Percentiles rank a stretch among this genome's conserved stretches.
phyloP scores from a whole-genome alignment of 2,888 invertebrate species.

The Crossocerus cetratus region DNA sequence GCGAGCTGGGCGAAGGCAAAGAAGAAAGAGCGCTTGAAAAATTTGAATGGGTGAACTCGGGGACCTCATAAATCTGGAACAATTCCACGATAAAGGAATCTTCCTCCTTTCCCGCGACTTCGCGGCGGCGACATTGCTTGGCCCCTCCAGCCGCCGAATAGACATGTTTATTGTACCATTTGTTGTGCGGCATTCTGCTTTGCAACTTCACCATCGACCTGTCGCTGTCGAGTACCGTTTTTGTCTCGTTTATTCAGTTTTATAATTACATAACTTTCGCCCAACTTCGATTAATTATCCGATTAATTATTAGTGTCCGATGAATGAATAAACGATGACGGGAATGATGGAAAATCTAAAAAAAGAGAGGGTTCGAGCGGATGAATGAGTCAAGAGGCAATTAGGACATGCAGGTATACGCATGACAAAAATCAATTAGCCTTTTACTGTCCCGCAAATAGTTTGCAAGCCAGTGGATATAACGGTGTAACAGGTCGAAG shows the following conservation, averaged over 20 bases:
- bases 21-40: conserved; percentile 57
- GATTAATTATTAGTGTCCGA: background rate
- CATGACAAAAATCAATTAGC: too few species aligned
- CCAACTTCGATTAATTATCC: background rate
- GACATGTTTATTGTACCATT: background rate
- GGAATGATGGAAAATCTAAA: too few species aligned
- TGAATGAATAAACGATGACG: too few species aligned
- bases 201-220: conserved; percentile 43
- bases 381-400: too few species aligned
- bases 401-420: too few species aligned
- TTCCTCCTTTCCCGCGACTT: background rate
- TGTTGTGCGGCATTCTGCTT: conserved; percentile 10
- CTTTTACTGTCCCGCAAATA: too few species aligned
- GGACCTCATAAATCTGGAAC: conserved; percentile 63
- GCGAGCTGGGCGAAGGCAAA: conserved; percentile 45
- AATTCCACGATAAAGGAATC: conserved; percentile 60
- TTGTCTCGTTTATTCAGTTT: too few species aligned
- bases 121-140: background rate
- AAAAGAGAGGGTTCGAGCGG: too few species aligned
- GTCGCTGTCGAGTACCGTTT: background rate
- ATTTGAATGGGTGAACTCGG: conserved; percentile 61
- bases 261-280: background rate
- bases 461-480: too few species aligned
- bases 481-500: too few species aligned
- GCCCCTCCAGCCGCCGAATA: background rate